Evolutionary conservation across 2,797 vertebrate genomes (phyloP).

Genomic region (Sebastes cheni): DNA sequence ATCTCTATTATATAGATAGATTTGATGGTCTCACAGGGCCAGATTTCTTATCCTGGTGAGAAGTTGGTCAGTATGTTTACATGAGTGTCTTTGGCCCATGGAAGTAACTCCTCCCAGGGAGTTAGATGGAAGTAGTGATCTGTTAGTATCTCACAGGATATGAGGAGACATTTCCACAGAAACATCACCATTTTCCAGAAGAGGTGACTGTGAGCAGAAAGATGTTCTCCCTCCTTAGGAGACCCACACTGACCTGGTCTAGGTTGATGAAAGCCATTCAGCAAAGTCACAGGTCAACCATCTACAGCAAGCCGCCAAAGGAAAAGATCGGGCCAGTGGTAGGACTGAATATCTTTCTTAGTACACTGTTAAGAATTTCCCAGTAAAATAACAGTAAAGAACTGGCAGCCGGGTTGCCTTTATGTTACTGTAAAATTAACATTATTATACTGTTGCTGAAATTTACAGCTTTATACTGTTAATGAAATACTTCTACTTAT

Average conservation of each 20-base stretch:
- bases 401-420: no score
- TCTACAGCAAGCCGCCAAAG: conserved; percentile 82
- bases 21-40: not conserved
- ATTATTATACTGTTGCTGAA: no score
- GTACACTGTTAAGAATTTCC: not conserved
- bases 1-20: not conserved
- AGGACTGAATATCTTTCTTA: conserved; percentile 56
- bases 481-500: no score
- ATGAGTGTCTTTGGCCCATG: conserved; percentile 24
- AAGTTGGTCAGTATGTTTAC: conserved; percentile 56
- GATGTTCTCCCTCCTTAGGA: conserved; percentile 69
- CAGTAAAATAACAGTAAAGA: no score
- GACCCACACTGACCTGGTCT: conserved; percentile 30
- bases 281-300: conserved; percentile 58
- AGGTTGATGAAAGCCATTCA: conserved; percentile 43
- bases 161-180: conserved; percentile 41
- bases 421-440: no score
- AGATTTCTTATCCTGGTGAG: conserved; percentile 31
- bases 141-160: conserved; percentile 66
- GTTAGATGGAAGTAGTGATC: conserved; percentile 53
- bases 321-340: conserved; percentile 83
- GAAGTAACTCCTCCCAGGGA: conserved; percentile 75
- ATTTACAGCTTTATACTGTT: no score
- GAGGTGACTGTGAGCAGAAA: conserved; percentile 19
- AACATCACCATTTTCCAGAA: conserved; percentile 29